These are phyloP conservation scores for Calyptommatus sinebrachiatus DNA, from an alignment of 2,113 vertebrate genomes.

Conservation along the genomic window DNA sequence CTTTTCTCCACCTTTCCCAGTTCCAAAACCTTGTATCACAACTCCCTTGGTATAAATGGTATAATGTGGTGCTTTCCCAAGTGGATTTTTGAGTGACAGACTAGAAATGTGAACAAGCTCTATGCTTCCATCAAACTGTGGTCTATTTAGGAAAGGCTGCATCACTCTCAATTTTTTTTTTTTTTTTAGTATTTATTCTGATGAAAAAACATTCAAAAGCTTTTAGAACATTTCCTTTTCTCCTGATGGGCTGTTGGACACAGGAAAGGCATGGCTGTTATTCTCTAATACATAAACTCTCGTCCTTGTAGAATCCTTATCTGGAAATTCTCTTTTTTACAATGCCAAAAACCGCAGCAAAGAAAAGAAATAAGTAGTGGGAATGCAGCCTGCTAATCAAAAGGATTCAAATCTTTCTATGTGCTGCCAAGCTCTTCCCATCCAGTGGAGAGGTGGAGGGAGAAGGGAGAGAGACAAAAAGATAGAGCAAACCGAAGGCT, in stretches of 20 bases:
- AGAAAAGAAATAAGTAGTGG: slow-evolving; percentile 56
- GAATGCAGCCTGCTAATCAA: slow-evolving; percentile 68
- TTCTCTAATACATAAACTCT: slow-evolving; percentile 46
- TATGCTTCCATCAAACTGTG: too few relatives aligned
- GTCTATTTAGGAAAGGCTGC: too few relatives aligned
- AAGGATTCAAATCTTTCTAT: slow-evolving; percentile 67
- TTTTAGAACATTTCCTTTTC: slow-evolving; percentile 27
- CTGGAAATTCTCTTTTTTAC: slow-evolving; percentile 9
- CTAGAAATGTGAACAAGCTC: too few relatives aligned
- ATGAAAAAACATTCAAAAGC: slow-evolving; percentile 36
- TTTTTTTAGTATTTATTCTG: slow-evolving; percentile 17
- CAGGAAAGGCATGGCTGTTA: slow-evolving; percentile 1
- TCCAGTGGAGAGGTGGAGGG: slow-evolving; percentile 47
- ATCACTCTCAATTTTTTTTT: too few relatives aligned
- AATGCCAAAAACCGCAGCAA: slow-evolving; percentile 39
- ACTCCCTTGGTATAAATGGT: too few relatives aligned
- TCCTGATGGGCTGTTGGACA: neutral
- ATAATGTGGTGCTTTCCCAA: too few relatives aligned
- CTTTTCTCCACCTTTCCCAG: too few relatives aligned
- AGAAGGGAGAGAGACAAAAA: slow-evolving; percentile 52
- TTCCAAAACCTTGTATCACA: too few relatives aligned
- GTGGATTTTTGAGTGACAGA: too few relatives aligned
- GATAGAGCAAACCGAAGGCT: slow-evolving; percentile 50
- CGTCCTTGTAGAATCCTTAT: slow-evolving; percentile 51
- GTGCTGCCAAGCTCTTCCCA: slow-evolving; percentile 63